These are phyloP conservation scores for Stegodyphus dumicola DNA, from an alignment of 1,140 invertebrate species.

Conservation along the genomic window DNA sequence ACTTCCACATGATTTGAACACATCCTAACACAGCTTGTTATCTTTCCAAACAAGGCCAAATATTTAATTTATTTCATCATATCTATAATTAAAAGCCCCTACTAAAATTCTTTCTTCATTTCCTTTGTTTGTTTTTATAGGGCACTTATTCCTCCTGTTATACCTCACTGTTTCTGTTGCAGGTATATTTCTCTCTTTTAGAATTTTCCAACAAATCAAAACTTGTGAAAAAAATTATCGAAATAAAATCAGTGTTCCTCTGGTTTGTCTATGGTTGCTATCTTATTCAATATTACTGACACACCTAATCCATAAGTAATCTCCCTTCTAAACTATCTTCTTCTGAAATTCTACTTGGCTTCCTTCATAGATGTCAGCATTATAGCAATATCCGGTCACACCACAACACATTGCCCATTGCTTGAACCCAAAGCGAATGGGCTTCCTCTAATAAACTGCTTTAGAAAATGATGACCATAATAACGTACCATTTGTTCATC, in stretches of 20 bases:
- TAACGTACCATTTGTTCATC: conserved; percentile 38
- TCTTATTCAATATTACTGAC: conserved; percentile 1
- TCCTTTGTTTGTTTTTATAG: conserved; percentile 5
- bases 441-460: conserved; percentile 36
- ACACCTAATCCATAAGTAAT: neutral
- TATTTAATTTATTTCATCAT: too few relatives aligned
- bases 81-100: too few relatives aligned
- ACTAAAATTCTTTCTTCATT: too few relatives aligned
- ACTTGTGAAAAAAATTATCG: conserved; percentile 9
- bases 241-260: conserved; percentile 22
- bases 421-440: conserved; percentile 38
- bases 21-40: too few relatives aligned
- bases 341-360: too few relatives aligned
- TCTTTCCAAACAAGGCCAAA: too few relatives aligned
- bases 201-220: too few relatives aligned
- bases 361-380: conserved; percentile 29
- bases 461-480: conserved; percentile 40
- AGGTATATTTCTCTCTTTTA: too few relatives aligned
- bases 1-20: too few relatives aligned
- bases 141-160: conserved; percentile 35
- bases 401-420: conserved; percentile 38
- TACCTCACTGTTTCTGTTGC: neutral
- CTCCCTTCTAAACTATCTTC: too few relatives aligned
- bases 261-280: neutral
- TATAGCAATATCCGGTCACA: conserved; percentile 35